Evolutionary conservation across 2,888 invertebrate genomes (phyloP).

Genomic region (Acanthosoma haemorrhoidale): DNA sequence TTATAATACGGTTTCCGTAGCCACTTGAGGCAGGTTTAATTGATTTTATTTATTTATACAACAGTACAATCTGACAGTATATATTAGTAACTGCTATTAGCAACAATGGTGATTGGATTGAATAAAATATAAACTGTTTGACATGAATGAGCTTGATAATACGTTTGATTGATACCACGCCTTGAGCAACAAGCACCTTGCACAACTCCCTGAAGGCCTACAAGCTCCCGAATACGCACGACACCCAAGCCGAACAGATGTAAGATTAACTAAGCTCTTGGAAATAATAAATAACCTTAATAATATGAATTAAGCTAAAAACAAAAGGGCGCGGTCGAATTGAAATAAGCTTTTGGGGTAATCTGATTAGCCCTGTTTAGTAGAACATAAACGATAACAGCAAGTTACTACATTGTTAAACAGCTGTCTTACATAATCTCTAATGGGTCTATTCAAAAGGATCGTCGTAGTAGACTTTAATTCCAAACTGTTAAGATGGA

Average conservation of each 20-base stretch:
- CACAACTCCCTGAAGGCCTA: slow-evolving; percentile 1
- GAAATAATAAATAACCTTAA: slow-evolving; percentile 16
- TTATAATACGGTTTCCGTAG: too few relatives aligned
- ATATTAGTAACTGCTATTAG: too few relatives aligned
- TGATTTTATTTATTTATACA: too few relatives aligned
- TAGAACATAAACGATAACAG: slow-evolving; percentile 15
- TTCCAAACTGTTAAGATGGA: too few relatives aligned
- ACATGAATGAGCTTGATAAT: not conserved
- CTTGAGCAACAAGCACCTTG: not conserved
- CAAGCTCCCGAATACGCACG: slow-evolving; percentile 4
- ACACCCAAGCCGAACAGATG: not conserved
- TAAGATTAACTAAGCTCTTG: too few relatives aligned
- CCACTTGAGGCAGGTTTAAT: too few relatives aligned
- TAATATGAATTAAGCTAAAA: slow-evolving; percentile 6
- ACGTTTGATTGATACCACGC: not conserved
- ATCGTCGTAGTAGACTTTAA: too few relatives aligned
- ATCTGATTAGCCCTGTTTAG: slow-evolving; percentile 8
- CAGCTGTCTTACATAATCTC: not conserved
- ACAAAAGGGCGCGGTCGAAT: slow-evolving; percentile 1
- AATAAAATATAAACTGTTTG: too few relatives aligned
- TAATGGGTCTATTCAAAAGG: not conserved
- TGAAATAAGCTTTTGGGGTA: not conserved
- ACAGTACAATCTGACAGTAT: too few relatives aligned
- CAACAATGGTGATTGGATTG: too few relatives aligned
- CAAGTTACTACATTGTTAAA: slow-evolving; percentile 3